Evolutionary conservation across 2,797 vertebrate species (phyloP).

Genomic region (Toxotes lorentzi): DNA sequence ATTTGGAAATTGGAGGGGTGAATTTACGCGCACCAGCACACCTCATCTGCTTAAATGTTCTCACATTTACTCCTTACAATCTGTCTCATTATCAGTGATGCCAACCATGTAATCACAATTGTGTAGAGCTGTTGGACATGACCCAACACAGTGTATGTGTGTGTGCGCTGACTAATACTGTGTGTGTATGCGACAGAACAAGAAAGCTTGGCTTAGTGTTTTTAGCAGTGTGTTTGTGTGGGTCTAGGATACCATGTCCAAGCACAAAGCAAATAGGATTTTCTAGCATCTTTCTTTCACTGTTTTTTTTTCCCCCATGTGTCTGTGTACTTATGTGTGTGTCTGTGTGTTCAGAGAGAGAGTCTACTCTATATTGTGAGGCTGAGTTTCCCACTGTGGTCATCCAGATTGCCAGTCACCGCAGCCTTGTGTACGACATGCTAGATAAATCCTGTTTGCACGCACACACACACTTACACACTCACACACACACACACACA

Average conservation of each 20-base stretch:
- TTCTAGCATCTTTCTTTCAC: constrained; percentile 64
- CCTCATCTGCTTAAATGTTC: not conserved
- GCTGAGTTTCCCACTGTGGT: constrained; percentile 80
- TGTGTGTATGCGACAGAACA: constrained; percentile 25
- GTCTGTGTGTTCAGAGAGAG: constrained; percentile 27
- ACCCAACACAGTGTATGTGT: not conserved
- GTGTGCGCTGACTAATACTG: constrained; percentile 8
- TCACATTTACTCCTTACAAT: not conserved
- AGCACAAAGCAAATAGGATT: constrained; percentile 79
- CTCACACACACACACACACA: constrained; percentile 26
- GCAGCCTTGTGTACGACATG: constrained; percentile 74
- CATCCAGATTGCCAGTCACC: constrained; percentile 78
- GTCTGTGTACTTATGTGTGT: constrained; percentile 27
- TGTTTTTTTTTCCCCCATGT: constrained; percentile 38
- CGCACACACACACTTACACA: constrained; percentile 46
- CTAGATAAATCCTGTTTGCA: constrained; percentile 82
- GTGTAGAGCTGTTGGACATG: constrained; percentile 15
- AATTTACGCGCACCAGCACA: not conserved
- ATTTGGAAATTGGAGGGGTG: not conserved
- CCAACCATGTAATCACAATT: constrained; percentile 23
- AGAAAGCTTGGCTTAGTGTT: constrained; percentile 43
- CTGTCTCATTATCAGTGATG: not conserved
- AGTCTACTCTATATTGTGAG: constrained; percentile 67
- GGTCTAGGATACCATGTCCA: constrained; percentile 67
- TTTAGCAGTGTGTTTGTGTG: constrained; percentile 53